Percentiles rank a stretch among this genome's conserved stretches.
Evolutionary conservation across 2,113 vertebrate species (phyloP).

Genomic region (Oreochromis aureus): DNA sequence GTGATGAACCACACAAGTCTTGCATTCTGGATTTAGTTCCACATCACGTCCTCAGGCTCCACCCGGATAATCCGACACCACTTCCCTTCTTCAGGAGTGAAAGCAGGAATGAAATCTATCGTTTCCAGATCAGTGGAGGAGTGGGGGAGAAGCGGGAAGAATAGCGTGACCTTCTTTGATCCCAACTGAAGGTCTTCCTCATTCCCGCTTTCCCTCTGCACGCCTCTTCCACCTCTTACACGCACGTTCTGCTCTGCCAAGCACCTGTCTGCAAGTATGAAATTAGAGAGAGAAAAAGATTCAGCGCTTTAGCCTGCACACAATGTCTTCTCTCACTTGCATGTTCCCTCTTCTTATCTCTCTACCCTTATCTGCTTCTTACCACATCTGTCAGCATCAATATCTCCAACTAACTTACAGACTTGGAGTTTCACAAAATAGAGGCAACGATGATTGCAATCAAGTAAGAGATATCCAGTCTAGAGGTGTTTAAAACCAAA

Average conservation of each 20-base stretch:
- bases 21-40: constrained; percentile 34
- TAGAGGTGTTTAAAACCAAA: constrained; percentile 34
- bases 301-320: constrained; percentile 4
- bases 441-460: constrained; percentile 56
- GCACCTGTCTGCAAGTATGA: constrained; percentile 73
- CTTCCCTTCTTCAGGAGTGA: constrained; percentile 50
- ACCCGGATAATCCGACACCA: constrained; percentile 43
- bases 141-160: not conserved
- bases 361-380: constrained; percentile 13
- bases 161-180: constrained; percentile 65
- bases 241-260: constrained; percentile 53
- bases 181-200: constrained; percentile 51
- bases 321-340: constrained; percentile 30
- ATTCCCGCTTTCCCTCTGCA: constrained; percentile 9
- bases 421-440: constrained; percentile 36
- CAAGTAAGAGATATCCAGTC: constrained; percentile 36
- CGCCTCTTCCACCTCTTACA: constrained; percentile 1
- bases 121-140: constrained; percentile 66
- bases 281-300: constrained; percentile 45
- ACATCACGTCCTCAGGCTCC: constrained; percentile 24
- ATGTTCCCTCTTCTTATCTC: constrained; percentile 22
- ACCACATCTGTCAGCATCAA: constrained; percentile 44
- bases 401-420: constrained; percentile 48
- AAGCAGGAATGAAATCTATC: constrained; percentile 66
- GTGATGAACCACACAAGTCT: not conserved